Base-by-base conservation (phyloP, 2,888 invertebrate genomes). In the Falcaria lacertinaria region DNA sequence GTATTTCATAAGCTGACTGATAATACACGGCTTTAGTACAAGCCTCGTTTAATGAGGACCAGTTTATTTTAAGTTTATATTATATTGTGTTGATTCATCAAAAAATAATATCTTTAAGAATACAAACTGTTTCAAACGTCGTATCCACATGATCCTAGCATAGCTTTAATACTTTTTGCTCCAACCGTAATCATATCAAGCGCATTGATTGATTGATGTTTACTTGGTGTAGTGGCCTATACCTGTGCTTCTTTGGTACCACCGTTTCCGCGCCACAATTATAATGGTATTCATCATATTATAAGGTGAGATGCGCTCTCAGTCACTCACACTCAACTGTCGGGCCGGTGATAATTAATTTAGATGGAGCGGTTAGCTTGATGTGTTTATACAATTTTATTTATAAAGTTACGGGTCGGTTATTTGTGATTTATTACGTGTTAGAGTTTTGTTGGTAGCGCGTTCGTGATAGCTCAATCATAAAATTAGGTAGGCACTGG, bases 161-260 rank as follows among this genome's bases (percentile, higher is more conserved):
- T 37, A 14, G 34, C 46, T 47, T 54, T 52, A 45, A 48, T 52
- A 69, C 50, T 74, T 78, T 78, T 76, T 71, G 67, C 65, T 59
- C 54, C 57, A 48, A 61, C 57, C 64, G 69, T 64, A 67, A 73
- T 69, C 69, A 70, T 63, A 75, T 74, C 73, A 69, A 52, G 43
- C 42, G 48, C 51, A 69, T 71, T 86, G 87, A 87, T 87, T 83
- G 88, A 89, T 88, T 69, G 83, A 74, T 87, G 83, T 87, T 85
- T 82, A 78, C 78, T 73, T 56, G 60, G 66, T 54, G 73, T 75
- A 76, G 75, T 64, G 70, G 66, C 53, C 56, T 57, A 69, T 70
- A 72, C 74, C 76, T 73, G 74, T 61, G 68, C 70, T 82, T 84
- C 84, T 79, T 79, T 82, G 80, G 81, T 65, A 69, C 70, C 58